Evolutionary conservation across 2,888 invertebrate genomes (phyloP), one percentile per base, ranked within the genome.

Genomic region (Drosophila helvetica): DNA sequence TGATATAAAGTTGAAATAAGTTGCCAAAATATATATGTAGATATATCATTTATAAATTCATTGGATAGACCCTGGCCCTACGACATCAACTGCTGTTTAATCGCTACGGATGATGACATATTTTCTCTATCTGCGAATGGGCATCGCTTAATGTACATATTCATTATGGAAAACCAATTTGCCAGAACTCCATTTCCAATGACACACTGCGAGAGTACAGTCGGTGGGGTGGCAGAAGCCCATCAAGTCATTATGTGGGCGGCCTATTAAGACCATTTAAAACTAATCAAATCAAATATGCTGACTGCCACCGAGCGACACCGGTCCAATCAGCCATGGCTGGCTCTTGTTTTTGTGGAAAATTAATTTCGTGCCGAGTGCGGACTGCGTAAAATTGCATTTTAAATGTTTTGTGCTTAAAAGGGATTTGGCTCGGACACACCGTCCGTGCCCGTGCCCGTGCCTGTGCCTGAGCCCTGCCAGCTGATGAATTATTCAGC

Each of bases 231-330:
- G 17, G n/a, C 52, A 52, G 15, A 18, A 54, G 67, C 77, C 71
- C 74, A 75, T 79, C 74, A 80, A 77, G 78, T 75, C 84, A 77
- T 83, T 80, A 80, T 73, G 84, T 77, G 74, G 78, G 73, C 53
- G 78, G 74, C 59, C 71, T 66, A 67, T 80, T 74, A 75, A 77
- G 77, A 75, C 74, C 77, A 83, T 85, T 86, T 78, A 85, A 89
- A 86, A 83, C 76, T 79, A 86, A 88, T 89, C 88, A 88, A 89
- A 86, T 88, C 77, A 83, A 86, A 80, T 80, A 83, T 89, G 79
- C 79, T 73, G 77, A 79, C 72, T 73, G 80, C 67, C 53, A 67
- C 46, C 58, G 53, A 53, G 6, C 46, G 38, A 18, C 65, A 54
- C 55, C 33, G n/a, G 25, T 51, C 56, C 71, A 77, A 71, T 76